These are phyloP conservation scores for Chlorocebus sabaeus DNA, from an alignment of 2,113 vertebrate species.

Conservation along the genomic window DNA sequence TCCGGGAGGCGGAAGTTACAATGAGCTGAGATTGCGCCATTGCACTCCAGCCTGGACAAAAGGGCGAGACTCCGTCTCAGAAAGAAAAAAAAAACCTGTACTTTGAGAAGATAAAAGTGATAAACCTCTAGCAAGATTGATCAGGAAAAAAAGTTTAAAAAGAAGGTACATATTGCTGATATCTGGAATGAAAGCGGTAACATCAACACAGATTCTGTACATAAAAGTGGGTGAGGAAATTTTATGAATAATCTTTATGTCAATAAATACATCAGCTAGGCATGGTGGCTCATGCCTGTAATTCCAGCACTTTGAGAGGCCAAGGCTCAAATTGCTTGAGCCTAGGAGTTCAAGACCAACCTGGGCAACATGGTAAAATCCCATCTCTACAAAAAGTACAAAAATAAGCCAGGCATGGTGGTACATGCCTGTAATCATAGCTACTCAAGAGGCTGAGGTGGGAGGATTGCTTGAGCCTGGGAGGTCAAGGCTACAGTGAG, in stretches of 20 bases:
- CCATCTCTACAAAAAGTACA: too few relatives aligned
- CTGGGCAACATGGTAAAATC: too few relatives aligned
- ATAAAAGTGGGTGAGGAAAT: neutral
- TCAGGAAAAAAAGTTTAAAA: neutral
- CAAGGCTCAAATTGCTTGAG: too few relatives aligned
- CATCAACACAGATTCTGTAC: neutral
- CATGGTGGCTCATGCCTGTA: too few relatives aligned
- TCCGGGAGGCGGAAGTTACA: neutral
- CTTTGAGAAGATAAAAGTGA: neutral
- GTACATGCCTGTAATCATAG: too few relatives aligned
- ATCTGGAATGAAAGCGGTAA: neutral
- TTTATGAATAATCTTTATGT: neutral
- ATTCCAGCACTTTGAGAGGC: too few relatives aligned
- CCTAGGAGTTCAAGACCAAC: too few relatives aligned
- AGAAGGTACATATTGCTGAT: neutral
- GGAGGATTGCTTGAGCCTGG: too few relatives aligned
- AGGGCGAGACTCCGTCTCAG: neutral
- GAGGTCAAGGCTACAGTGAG: too few relatives aligned
- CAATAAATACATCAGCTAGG: neutral
- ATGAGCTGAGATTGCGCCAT: neutral
- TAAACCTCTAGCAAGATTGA: neutral
- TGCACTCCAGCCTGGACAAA: neutral
- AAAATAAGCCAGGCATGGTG: too few relatives aligned
- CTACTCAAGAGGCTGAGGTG: too few relatives aligned
- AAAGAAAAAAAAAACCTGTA: neutral